Evolutionary conservation across 2,888 invertebrate species (phyloP), one percentile per base, ranked within the genome.

Genomic region (Muscina levida): DNA sequence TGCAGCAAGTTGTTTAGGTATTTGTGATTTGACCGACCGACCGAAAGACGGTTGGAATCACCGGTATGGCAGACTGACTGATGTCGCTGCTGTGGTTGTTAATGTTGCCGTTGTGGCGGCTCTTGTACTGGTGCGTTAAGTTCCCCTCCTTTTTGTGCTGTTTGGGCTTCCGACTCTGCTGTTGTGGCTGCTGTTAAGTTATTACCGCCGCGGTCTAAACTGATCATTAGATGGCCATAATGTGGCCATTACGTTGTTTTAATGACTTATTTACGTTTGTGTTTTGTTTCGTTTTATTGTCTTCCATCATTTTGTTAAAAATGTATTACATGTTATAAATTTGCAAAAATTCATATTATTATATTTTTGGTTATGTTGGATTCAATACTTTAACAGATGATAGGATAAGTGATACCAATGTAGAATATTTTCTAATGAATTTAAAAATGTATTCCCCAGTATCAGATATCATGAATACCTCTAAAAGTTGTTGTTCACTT

Each of bases 1-100:
- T 31, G 59, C 72, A 62, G 59, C 72, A 62, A 59, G 59, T 48
- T n/a, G n/a, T 59, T 46, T 48, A 4, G 4, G 44, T 44, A 13
- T 44, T 31, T 57, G 56, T 56, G 31, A 15, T 39, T 26, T 44
- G 13, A 39, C 39, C 6, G 57, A 26, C 37, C 5, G 48, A 48
- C 48, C 5, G 5, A n/a, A 13, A 2, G 44, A 10, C 44, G n/a
- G n/a, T n/a, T n/a, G n/a, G n/a, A n/a, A n/a, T n/a, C n/a, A n/a
- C 44, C 44, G 11, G 5, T 6, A 10, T 37, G 51, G 48, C 48
- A 44, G n/a, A 19, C 22, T 19, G 51, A 39, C 13, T 39, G 37
- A n/a, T 37, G 37, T 37, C 24, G 37, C 1, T 62, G 37, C 4
- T 62, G 37, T n/a, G n/a, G n/a, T 39, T 62, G 31, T 13, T 13